A percentile compares a stretch with the other conserved stretches of the same genome.
Conservation (phyloP, 2,888 invertebrate genomes). For the Meiosimyza decipiens region DNA sequence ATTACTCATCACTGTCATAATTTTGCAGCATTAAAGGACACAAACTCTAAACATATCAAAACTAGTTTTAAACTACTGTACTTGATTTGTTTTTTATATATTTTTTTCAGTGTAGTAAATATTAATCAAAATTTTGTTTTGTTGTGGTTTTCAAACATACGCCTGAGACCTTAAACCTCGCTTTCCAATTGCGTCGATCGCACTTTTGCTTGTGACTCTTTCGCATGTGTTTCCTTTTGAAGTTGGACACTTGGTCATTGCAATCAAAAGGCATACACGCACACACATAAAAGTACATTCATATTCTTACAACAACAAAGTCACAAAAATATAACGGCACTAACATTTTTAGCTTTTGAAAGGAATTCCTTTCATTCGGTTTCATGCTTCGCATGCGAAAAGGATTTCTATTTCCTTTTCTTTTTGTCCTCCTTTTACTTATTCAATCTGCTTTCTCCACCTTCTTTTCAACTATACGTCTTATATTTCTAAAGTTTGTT, state of each 20-base stretch:
- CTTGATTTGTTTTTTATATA: no score
- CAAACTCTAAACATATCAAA: no score
- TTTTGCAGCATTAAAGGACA: no score
- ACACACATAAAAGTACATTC: constrained; percentile 19
- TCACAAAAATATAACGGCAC: constrained; percentile 7
- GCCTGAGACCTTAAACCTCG: no score
- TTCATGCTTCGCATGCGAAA: constrained; percentile 16
- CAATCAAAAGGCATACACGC: constrained; percentile 38
- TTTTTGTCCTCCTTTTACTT: constrained; percentile 5
- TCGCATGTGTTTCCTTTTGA: constrained; percentile 30
- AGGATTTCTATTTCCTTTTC: not conserved
- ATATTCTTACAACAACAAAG: constrained; percentile 30
- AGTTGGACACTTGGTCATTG: constrained; percentile 52
- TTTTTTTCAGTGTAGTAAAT: no score
- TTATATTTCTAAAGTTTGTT: constrained; percentile 33
- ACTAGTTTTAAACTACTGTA: no score
- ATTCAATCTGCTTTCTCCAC: constrained; percentile 26
- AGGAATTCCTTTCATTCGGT: constrained; percentile 31
- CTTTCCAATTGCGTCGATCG: no score
- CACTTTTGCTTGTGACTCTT: not conserved
- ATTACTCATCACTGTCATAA: no score
- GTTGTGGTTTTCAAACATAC: no score
- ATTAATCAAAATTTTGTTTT: no score
- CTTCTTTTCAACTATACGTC: constrained; percentile 34
- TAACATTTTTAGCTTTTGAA: constrained; percentile 32